A percentile compares a stretch with the other conserved stretches of the same genome.
Conservation (phyloP, 2,888 invertebrate species). For the Catonia carolina region DNA sequence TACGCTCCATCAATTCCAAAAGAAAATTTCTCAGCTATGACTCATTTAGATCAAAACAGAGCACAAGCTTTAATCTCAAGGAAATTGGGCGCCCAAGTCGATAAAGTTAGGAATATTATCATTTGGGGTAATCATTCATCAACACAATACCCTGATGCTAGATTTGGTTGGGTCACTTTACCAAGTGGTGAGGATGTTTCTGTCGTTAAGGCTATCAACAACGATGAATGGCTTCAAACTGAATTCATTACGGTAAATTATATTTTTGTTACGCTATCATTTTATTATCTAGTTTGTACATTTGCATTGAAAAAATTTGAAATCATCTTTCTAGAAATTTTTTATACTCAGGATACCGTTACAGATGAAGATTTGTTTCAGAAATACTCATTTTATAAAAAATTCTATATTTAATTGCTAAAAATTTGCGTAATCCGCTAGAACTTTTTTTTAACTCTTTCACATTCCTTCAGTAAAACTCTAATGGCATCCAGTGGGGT, state of each 20-base stretch:
- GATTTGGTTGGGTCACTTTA: conserved; percentile 56
- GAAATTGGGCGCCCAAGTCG: conserved; percentile 49
- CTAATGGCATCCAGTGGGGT: too few relatives aligned
- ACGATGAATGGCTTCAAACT: conserved; percentile 72
- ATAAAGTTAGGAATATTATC: conserved; percentile 76
- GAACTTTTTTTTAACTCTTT: too few relatives aligned
- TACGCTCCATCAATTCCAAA: conserved; percentile 94
- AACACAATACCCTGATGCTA: conserved; percentile 94
- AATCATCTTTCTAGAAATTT: too few relatives aligned
- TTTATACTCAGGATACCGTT: too few relatives aligned
- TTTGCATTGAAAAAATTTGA: too few relatives aligned
- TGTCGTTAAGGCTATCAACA: conserved; percentile 66
- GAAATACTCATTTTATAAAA: too few relatives aligned
- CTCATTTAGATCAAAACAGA: conserved; percentile 95
- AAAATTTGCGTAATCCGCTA: too few relatives aligned
- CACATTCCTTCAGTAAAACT: too few relatives aligned
- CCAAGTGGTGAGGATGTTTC: conserved; percentile 50
- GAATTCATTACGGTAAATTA: conserved; percentile 62
- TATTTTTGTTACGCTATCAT: too few relatives aligned
- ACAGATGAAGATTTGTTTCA: too few relatives aligned
- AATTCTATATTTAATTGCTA: too few relatives aligned
- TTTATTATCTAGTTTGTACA: too few relatives aligned
- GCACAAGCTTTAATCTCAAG: conserved; percentile 82
- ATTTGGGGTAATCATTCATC: conserved; percentile 99
- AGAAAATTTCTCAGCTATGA: conserved; percentile 97